Evolutionary conservation across 2,113 vertebrate genomes (phyloP).

Genomic region (human): GRCh38 chr18:33541001-33541500

Average conservation of each 20-base stretch:
- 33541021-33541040: background rate
- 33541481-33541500: background rate
- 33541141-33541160: constrained; percentile 40
- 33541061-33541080: background rate
- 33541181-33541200: constrained; percentile 29
- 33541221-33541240: constrained; percentile 1
- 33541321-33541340: background rate
- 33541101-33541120: constrained; percentile 35
- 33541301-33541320: constrained; percentile 24
- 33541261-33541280: constrained; percentile 10
- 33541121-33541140: constrained; percentile 24
- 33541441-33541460: background rate
- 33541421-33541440: background rate
- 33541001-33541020: background rate
- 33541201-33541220: background rate
- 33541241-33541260: background rate
- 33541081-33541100: constrained; percentile 1
- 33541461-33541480: background rate
- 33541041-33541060: constrained; percentile 15
- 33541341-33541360: background rate
- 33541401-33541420: background rate
- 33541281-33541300: background rate
- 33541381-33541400: background rate
- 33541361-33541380: background rate
- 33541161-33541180: constrained; percentile 1